Conservation (phyloP, 2,113 vertebrate species). For the Tetrao urogallus region DNA sequence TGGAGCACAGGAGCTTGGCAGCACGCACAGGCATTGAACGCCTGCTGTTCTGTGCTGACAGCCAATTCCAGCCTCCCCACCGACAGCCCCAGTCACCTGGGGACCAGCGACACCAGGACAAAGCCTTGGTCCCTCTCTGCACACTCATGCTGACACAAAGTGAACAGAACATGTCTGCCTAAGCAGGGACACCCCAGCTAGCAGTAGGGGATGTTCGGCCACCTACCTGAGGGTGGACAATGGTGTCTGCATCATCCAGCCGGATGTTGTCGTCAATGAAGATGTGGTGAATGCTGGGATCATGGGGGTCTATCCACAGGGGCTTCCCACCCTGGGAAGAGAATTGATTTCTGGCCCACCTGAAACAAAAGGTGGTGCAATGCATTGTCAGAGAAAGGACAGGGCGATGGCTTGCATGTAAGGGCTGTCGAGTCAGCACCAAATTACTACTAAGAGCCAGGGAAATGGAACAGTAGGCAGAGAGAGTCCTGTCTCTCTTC, state of each 20-base stretch:
- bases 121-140: not conserved
- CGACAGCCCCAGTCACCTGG: accelerated
- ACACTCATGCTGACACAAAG: not conserved
- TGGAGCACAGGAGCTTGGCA: not conserved
- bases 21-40: not conserved
- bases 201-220: accelerated
- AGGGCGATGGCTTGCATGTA: accelerated
- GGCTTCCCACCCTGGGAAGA: slow-evolving; percentile 87
- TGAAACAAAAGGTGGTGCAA: slow-evolving; percentile 47
- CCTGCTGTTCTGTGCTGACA: not conserved
- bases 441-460: not conserved
- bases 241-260: slow-evolving; percentile 81
- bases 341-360: slow-evolving; percentile 86
- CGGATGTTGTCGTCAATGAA: slow-evolving; percentile 93
- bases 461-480: accelerated
- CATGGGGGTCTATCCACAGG: slow-evolving; percentile 88
- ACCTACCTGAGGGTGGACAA: slow-evolving; percentile 85
- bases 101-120: not conserved
- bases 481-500: not conserved
- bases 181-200: not conserved
- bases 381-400: not conserved
- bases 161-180: not conserved
- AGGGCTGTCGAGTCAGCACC: not conserved
- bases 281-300: slow-evolving; percentile 85
- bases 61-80: not conserved